Conservation (phyloP, 92 coral and sea anemone species). For the Bergia puertoricense region DNA sequence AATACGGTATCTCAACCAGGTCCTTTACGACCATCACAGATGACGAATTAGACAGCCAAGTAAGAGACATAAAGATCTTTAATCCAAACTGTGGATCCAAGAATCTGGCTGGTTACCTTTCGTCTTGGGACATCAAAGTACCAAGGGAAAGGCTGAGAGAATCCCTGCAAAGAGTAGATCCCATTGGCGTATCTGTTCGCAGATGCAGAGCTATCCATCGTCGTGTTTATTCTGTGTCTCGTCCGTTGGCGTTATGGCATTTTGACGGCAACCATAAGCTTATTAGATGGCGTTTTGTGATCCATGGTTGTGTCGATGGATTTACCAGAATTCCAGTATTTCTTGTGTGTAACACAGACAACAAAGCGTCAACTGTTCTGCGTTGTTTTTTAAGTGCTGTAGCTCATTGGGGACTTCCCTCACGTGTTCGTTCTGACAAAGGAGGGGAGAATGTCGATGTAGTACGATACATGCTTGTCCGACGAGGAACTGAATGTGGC, state of each 20-base stretch:
- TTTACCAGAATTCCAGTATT: neutral
- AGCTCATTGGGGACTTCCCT: neutral
- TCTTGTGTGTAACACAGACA: neutral
- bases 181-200: conserved; percentile 59
- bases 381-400: neutral
- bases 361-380: neutral
- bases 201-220: conserved; percentile 58
- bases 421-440: conserved; percentile 43
- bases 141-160: conserved; percentile 60
- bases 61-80: conserved; percentile 40
- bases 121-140: conserved; percentile 52
- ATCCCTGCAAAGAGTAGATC: conserved; percentile 62
- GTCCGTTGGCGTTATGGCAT: conserved; percentile 57
- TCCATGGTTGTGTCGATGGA: neutral
- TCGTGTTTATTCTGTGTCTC: conserved; percentile 50
- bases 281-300: neutral
- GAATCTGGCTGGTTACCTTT: conserved; percentile 61
- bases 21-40: conserved; percentile 54
- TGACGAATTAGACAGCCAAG: conserved; percentile 50
- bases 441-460: no score
- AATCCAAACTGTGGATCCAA: conserved; percentile 67
- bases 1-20: conserved; percentile 56
- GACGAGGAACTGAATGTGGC: no score
- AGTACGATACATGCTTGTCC: no score
- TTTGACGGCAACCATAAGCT: no score